Conservation (phyloP, 2,888 invertebrate genomes). For the Xestia sexstrigata region DNA sequence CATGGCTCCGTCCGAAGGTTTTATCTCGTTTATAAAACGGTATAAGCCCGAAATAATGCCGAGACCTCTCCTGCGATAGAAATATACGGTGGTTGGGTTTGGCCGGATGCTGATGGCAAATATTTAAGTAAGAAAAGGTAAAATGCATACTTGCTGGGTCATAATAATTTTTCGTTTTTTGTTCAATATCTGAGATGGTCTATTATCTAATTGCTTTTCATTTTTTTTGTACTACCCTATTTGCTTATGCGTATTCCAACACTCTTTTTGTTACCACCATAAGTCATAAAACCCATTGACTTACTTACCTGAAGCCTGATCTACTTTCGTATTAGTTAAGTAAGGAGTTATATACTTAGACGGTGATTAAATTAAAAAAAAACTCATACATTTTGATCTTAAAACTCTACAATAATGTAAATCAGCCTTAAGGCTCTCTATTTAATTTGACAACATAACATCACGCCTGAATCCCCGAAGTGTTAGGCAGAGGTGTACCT, state of each 20-base stretch:
- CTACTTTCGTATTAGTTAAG: too few relatives aligned
- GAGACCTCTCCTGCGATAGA: constrained; percentile 49
- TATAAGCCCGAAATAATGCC: constrained; percentile 71
- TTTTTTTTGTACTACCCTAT: not conserved
- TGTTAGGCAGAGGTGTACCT: too few relatives aligned
- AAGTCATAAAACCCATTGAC: too few relatives aligned
- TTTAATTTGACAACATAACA: too few relatives aligned
- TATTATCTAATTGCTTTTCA: not conserved
- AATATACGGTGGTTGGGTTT: constrained; percentile 44
- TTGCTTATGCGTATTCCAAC: not conserved
- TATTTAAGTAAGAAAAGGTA: constrained; percentile 9
- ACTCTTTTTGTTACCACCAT: not conserved
- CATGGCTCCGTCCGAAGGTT: constrained; percentile 60
- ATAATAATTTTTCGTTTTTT: not conserved
- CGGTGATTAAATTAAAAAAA: too few relatives aligned
- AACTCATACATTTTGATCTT: too few relatives aligned
- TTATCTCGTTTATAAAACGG: constrained; percentile 70
- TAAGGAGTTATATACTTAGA: too few relatives aligned
- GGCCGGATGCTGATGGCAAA: not conserved
- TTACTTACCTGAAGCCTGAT: too few relatives aligned
- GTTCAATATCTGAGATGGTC: not conserved
- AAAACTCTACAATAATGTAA: too few relatives aligned
- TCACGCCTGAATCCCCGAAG: too few relatives aligned
- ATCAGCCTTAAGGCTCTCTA: too few relatives aligned
- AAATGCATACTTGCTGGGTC: constrained; percentile 6